Base-by-base conservation (phyloP, 2,113 vertebrate species). In the Hystrix cristata region DNA sequence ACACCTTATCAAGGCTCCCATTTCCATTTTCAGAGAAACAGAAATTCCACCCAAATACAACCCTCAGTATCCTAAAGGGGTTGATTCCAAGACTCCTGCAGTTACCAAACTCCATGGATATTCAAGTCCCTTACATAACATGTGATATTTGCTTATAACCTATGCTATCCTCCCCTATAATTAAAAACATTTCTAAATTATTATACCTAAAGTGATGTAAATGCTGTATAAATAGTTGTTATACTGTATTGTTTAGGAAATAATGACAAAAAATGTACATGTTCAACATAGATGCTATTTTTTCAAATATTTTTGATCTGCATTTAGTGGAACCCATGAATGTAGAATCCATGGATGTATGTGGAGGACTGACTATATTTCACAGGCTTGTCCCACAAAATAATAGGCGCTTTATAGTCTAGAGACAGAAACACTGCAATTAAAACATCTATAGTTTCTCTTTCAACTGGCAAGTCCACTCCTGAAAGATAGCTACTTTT, bases 31-130 rank as follows among this genome's bases (percentile, higher is more conserved):
- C 57, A 71, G 79, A 19, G 95, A 95, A 90, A 94, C 27, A 80
- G 34, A 95, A 92, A 82, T 97, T 89, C 88, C 79, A 48, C 57
- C 78, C 88, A 97, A 97, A 95, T 96, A 43, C 11, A 88, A 31
- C 29, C 27, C 31, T 76, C 64, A 27, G 38, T 76, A 48, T 67
- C 19, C 59, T 19, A 57, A 21, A 29, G 29, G 53, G 48, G 59
- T 48, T 83, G 55, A 55, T 43, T 89, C 55, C 34, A 83, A 8
- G 67, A 29, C 38, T 29, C 25, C 31, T 64, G 9, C n/a, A 65
- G 2, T 64, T 57, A 83, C 46, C 48, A 74, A 53, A 94, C 55
- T 65, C 71, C 55, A 74, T 34, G 38, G 18, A 59, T 76, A 2
- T 60, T 78, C 10, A 48, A 29, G 21, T 67, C 12, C 21, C 38